Evolutionary conservation across 2,888 invertebrate genomes (phyloP).

Genomic region (Aromia moschata): DNA sequence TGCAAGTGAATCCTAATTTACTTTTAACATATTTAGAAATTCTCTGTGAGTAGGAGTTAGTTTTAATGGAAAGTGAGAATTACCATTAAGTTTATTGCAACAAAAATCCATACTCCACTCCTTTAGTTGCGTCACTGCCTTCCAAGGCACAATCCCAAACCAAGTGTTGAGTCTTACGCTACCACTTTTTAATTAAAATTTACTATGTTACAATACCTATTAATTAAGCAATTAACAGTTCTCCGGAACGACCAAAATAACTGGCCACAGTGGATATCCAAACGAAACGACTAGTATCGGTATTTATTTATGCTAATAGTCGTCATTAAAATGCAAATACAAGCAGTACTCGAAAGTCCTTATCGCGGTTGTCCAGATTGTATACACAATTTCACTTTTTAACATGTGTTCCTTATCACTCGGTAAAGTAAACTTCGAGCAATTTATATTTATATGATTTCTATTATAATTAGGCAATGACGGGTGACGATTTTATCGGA

Average conservation of each 20-base stretch:
- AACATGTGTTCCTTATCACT: conserved; percentile 32
- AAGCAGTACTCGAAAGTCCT: conserved; percentile 28
- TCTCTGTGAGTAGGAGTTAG: no score
- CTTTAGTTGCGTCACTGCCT: no score
- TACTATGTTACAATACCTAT: conserved; percentile 8
- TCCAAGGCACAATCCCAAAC: no score
- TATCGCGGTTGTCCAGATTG: conserved; percentile 29
- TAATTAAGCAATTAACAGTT: conserved; percentile 28
- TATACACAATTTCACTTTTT: conserved; percentile 22
- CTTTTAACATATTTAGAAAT: no score
- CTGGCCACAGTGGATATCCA: not conserved
- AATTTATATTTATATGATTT: conserved; percentile 37
- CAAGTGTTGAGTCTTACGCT: no score
- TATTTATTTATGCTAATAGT: conserved; percentile 44
- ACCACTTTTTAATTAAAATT: conserved; percentile 15
- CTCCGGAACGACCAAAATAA: conserved; percentile 1
- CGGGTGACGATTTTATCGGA: conserved; percentile 41
- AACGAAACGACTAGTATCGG: not conserved
- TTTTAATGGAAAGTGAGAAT: no score
- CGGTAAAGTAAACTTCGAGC: conserved; percentile 33
- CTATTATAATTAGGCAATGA: conserved; percentile 44
- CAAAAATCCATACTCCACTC: no score
- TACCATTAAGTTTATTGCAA: no score
- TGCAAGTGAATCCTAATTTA: no score
- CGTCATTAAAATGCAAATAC: conserved; percentile 45